Conservation (phyloP, 2,888 invertebrate species). For the Drosophila borealis region DNA sequence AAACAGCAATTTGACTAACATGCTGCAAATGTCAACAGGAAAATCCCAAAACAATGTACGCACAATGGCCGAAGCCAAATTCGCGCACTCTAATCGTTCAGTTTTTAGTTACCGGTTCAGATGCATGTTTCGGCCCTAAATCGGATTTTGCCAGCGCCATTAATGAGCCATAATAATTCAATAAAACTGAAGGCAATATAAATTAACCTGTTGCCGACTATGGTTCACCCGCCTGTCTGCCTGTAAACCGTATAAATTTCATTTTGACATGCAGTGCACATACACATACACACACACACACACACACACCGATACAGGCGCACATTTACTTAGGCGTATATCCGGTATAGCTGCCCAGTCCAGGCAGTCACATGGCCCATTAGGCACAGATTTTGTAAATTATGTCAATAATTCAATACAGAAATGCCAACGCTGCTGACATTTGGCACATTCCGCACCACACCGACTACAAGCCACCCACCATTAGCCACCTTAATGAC, state of each 20-base stretch:
- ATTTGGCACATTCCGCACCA: conserved; percentile 42
- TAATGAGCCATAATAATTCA: conserved; percentile 75
- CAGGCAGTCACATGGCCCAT: conserved; percentile 68
- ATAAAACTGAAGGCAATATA: conserved; percentile 68
- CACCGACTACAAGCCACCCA: conserved; percentile 5
- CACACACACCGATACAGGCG: conserved; percentile 13
- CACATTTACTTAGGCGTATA: conserved; percentile 25
- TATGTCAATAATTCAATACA: conserved; percentile 79
- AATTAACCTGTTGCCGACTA: conserved; percentile 70
- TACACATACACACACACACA: neutral
- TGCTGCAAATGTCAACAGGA: conserved; percentile 47
- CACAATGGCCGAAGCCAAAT: conserved; percentile 20
- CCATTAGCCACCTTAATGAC: conserved; percentile 52
- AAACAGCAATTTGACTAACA: conserved; percentile 51
- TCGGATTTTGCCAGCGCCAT: conserved; percentile 53
- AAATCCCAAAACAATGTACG: conserved; percentile 31
- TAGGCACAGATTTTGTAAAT: conserved; percentile 80
- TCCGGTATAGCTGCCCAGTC: conserved; percentile 35
- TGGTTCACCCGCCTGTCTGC: conserved; percentile 6
- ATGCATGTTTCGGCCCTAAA: conserved; percentile 34
- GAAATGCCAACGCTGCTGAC: conserved; percentile 70
- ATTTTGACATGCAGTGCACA: conserved; percentile 30
- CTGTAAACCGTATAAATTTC: conserved; percentile 34
- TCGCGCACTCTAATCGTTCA: neutral
- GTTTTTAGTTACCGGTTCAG: neutral